Base-by-base conservation (phyloP, 2,797 vertebrate genomes). In the Alauda arvensis region DNA sequence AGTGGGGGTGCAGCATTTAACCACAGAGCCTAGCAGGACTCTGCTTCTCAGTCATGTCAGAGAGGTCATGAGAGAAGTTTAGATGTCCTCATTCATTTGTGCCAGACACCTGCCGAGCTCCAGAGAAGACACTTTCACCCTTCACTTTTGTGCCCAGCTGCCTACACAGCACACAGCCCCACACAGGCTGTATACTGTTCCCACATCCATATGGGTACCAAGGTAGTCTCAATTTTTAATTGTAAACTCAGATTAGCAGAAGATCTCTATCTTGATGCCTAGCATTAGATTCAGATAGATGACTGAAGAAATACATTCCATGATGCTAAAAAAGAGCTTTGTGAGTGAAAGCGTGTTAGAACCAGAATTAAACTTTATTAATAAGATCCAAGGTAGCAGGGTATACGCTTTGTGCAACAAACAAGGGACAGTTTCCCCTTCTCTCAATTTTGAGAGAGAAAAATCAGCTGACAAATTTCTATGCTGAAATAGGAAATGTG, bases 81-180 rank as follows among this genome's bases (percentile, higher is more conserved):
- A 34, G 6, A 34, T 28, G 15, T 23, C 6, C 8, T 71, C 4
- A 14, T 20, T 56, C 18, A 57, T 78, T 79, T 40, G 2, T 15
- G 8, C 14, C 45, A 56, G 12, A 25, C 23, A 25, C 14, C n/a
- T 62, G 28, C 29, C 63, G 23, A 31, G 48, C 60, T 14, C 15
- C 28, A 81, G 34, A 43, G 33, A 61, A 78, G 21, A 24, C 14
- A 33, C 17, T 49, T 77, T 24, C 11, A 53, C 15, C 8, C 5
- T 55, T 56, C 49, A 33, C 31, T 60, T 48, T 31, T 65, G 26
- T 9, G 23, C 10, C 13, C 12, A 56, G 28, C 10, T 51, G 28
- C 33, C 40, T 72, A n/a, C 19, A n/a, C 3, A 57, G 4, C 37
- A 10, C 0, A 0, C 34, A 62, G 17, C 1, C 9, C 9, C 48